phyloP scores from a whole-genome alignment of 2,113 vertebrate species.

The Plestiodon gilberti region DNA sequence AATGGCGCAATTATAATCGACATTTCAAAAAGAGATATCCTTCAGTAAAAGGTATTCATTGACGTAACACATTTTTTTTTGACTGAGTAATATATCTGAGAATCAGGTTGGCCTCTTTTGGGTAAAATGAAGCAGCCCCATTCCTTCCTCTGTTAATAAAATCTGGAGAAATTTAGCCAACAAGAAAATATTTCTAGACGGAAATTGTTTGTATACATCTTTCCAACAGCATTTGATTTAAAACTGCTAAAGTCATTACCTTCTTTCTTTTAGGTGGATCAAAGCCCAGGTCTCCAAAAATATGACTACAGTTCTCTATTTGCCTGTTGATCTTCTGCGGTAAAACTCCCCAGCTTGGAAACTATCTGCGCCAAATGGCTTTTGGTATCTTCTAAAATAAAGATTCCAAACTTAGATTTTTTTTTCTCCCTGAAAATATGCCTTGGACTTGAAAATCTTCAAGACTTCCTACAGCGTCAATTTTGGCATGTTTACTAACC shows the following conservation, averaged over 20 bases:
- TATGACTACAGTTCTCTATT: constrained; percentile 64
- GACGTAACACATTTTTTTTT: constrained; percentile 33
- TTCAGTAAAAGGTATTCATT: constrained; percentile 23
- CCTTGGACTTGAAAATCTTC: constrained; percentile 71
- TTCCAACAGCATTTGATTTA: constrained; percentile 72
- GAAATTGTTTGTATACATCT: constrained; percentile 73
- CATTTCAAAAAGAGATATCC: not conserved
- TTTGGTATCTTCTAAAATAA: constrained; percentile 62
- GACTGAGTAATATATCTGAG: constrained; percentile 43
- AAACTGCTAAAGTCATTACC: constrained; percentile 78
- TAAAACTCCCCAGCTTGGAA: constrained; percentile 59
- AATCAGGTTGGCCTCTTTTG: constrained; percentile 62
- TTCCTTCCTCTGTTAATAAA: constrained; percentile 75
- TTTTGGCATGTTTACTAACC: constrained; percentile 68
- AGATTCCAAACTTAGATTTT: constrained; percentile 61
- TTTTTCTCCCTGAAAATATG: constrained; percentile 45
- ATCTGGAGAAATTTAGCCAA: constrained; percentile 70
- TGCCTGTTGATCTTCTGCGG: constrained; percentile 65
- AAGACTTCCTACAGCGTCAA: constrained; percentile 62
- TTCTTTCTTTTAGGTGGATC: constrained; percentile 63
- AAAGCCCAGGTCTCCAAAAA: constrained; percentile 72
- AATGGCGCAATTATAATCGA: constrained; percentile 1
- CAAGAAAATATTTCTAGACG: constrained; percentile 76
- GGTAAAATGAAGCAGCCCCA: constrained; percentile 65
- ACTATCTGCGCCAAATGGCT: constrained; percentile 57